These are phyloP conservation scores for Acrocephalus arundinaceus DNA, from an alignment of 2,113 vertebrate genomes.

Conservation along the genomic window DNA sequence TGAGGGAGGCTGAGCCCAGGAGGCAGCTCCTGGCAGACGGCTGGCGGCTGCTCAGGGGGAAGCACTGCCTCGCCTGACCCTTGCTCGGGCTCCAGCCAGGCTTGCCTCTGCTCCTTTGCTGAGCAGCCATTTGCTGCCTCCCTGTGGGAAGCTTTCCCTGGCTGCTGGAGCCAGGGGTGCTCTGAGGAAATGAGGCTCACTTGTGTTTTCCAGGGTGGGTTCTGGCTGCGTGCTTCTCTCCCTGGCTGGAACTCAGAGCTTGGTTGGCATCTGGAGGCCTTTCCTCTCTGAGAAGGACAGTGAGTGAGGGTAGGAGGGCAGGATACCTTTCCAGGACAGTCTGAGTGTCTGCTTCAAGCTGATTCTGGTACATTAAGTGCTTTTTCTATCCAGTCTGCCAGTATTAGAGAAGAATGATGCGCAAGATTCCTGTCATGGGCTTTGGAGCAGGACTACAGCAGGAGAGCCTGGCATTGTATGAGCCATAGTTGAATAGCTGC, in stretches of 20 bases:
- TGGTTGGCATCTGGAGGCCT: background rate
- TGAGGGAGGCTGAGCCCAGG: background rate
- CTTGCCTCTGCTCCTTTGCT: background rate
- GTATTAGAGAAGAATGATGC: background rate
- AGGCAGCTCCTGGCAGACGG: background rate
- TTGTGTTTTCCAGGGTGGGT: background rate
- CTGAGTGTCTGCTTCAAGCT: background rate
- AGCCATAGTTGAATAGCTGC: background rate
- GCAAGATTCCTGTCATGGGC: background rate
- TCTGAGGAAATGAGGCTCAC: rapidly evolving
- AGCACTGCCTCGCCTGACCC: constrained; percentile 7
- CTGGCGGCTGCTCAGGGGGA: background rate
- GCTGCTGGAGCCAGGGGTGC: background rate
- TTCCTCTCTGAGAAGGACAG: background rate
- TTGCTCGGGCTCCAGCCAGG: background rate
- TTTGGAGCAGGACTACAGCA: background rate
- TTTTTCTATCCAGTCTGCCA: background rate
- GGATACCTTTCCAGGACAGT: background rate
- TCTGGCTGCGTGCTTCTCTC: background rate
- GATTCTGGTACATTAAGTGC: background rate
- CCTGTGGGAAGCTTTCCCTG: background rate
- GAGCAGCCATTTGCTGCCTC: constrained; percentile 25
- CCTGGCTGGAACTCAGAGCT: background rate
- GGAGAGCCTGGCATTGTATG: background rate
- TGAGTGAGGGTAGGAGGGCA: background rate